phyloP scores from a whole-genome alignment of 2,113 vertebrate species.

The Miniopterus natalensis region DNA sequence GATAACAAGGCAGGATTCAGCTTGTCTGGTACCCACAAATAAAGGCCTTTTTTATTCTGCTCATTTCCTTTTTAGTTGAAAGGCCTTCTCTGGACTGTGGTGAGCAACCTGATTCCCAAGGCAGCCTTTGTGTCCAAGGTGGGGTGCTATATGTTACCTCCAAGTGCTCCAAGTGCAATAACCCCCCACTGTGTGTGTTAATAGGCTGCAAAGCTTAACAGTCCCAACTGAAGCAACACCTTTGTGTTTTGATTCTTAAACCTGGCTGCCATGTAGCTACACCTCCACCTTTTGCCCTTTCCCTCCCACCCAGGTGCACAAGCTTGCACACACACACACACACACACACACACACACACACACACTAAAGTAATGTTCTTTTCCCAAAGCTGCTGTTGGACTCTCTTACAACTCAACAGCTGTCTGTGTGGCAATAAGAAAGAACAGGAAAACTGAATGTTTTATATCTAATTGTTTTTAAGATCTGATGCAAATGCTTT shows the following conservation, averaged over 20 bases:
- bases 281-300: neutral
- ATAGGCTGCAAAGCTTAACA: conserved; percentile 51
- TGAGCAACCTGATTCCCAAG: neutral
- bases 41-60: neutral
- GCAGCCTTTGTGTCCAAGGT: neutral
- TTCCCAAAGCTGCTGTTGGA: conserved; percentile 63
- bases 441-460: neutral
- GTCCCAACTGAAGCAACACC: neutral
- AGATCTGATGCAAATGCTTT: conserved; percentile 51
- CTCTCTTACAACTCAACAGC: conserved; percentile 63
- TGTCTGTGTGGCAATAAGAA: neutral
- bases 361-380: neutral
- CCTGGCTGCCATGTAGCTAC: neutral
- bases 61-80: conserved; percentile 32
- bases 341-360: neutral
- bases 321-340: neutral
- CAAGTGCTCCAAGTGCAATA: fast-evolving
- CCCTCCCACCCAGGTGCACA: neutral
- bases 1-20: conserved; percentile 40
- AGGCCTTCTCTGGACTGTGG: neutral
- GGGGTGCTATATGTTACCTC: neutral
- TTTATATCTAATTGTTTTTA: conserved; percentile 37
- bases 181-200: neutral
- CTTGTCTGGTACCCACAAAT: conserved; percentile 52
- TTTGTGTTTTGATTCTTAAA: neutral